Evolutionary conservation across 53 echinoderm and acorn worm species (phyloP).

Genomic region (Antedon mediterranea): DNA sequence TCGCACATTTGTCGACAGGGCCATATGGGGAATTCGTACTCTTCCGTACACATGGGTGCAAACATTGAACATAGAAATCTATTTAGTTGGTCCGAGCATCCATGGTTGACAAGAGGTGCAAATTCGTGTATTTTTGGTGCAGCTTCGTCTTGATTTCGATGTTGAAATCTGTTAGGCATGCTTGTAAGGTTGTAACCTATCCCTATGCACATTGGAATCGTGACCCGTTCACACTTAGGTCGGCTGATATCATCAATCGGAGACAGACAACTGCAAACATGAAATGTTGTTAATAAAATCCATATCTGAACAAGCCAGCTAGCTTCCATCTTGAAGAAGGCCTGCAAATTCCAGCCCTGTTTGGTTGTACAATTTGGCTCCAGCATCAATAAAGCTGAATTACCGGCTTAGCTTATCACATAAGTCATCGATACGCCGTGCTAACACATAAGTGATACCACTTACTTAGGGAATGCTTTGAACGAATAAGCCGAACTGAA

Average conservation of each 20-base stretch:
- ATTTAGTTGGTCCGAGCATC: constrained; percentile 71
- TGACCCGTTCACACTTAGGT: constrained; percentile 60
- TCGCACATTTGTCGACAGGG: constrained; percentile 94
- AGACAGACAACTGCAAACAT: not conserved
- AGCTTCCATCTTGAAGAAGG: not conserved
- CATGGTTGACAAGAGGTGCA: constrained; percentile 70
- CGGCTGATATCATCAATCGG: not conserved
- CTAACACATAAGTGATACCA: not conserved
- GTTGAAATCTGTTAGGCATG: constrained; percentile 89
- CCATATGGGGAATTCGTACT: constrained; percentile 73
- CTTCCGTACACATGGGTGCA: constrained; percentile 90
- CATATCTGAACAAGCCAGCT: not conserved
- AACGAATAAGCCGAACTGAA: not conserved
- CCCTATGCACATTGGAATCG: constrained; percentile 85
- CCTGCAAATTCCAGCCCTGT: not conserved
- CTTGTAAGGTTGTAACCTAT: constrained; percentile 91
- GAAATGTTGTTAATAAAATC: not conserved
- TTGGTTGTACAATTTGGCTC: not conserved
- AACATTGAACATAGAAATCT: constrained; percentile 85
- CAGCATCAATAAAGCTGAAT: not conserved
- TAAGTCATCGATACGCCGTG: not conserved
- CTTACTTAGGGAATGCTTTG: not conserved
- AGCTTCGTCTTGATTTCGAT: constrained; percentile 70
- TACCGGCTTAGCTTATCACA: not conserved
- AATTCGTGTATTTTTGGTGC: constrained; percentile 86